phyloP scores from a whole-genome alignment of 2,888 invertebrate genomes.

The Lithophane socia region DNA sequence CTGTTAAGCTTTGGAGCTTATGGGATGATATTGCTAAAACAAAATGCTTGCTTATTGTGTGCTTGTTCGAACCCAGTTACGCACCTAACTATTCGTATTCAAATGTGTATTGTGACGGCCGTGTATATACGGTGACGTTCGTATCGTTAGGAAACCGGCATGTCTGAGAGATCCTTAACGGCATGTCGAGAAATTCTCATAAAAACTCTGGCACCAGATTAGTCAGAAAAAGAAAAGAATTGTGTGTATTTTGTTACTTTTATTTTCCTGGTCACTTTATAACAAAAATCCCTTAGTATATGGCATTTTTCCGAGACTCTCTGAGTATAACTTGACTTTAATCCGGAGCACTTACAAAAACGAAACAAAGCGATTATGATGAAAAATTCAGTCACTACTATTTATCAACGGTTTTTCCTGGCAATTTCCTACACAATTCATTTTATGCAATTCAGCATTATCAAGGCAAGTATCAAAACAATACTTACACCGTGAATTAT shows the following conservation, averaged over 20 bases:
- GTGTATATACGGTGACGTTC: too few species aligned
- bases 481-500: slow-evolving; percentile 45
- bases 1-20: slow-evolving; percentile 33
- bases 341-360: background rate
- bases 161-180: too few species aligned
- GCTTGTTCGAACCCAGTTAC: too few species aligned
- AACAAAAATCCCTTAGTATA: background rate
- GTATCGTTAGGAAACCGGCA: too few species aligned
- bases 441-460: slow-evolving; percentile 31
- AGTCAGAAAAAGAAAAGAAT: too few species aligned
- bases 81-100: too few species aligned
- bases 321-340: background rate
- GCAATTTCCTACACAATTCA: background rate
- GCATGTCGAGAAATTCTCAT: too few species aligned
- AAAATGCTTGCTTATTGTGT: background rate
- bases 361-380: background rate
- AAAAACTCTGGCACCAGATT: too few species aligned
- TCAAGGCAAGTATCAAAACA: slow-evolving; percentile 33
- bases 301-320: background rate
- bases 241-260: background rate
- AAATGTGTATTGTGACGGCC: too few species aligned
- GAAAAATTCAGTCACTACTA: background rate
- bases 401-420: background rate
- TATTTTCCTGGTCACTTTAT: background rate
- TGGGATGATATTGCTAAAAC: slow-evolving; percentile 6